A percentile compares a stretch with the other conserved stretches of the same genome.
phyloP scores from a whole-genome alignment of 2,113 vertebrate species.

The Progne subis region DNA sequence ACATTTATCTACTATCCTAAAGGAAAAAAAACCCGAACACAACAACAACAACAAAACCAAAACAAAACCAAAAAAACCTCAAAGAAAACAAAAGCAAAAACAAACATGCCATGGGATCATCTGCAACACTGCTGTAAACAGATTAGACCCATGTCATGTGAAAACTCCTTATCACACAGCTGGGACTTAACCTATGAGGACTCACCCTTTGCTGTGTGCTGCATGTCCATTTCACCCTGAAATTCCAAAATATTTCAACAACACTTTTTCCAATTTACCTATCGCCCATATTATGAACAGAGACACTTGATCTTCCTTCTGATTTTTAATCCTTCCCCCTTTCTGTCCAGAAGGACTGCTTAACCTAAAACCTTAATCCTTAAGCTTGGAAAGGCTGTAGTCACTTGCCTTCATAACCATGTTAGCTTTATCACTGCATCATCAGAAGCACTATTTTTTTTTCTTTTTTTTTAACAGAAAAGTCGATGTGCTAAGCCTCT shows the following conservation, averaged over 20 bases:
- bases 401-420: constrained; percentile 65
- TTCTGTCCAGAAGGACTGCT: constrained; percentile 67
- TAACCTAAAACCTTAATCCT: constrained; percentile 72
- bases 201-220: not conserved
- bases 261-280: constrained; percentile 42
- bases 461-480: constrained; percentile 28
- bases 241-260: not conserved
- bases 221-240: not conserved
- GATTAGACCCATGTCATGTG: constrained; percentile 15
- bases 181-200: not conserved
- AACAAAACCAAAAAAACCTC: not conserved
- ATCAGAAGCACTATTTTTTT: constrained; percentile 46
- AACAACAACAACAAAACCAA: not conserved
- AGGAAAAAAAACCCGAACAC: not conserved
- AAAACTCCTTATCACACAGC: not conserved
- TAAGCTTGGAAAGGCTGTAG: constrained; percentile 67
- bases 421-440: constrained; percentile 61
- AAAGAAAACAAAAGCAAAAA: not conserved
- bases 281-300: constrained; percentile 18
- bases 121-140: constrained; percentile 20
- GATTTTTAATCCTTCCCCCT: constrained; percentile 62
- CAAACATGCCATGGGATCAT: constrained; percentile 1
- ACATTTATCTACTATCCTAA: not conserved
- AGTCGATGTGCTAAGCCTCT: constrained; percentile 70
- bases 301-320: constrained; percentile 54